Conservation (phyloP, 2,113 vertebrate species). For the Dipodomys stephensi region DNA sequence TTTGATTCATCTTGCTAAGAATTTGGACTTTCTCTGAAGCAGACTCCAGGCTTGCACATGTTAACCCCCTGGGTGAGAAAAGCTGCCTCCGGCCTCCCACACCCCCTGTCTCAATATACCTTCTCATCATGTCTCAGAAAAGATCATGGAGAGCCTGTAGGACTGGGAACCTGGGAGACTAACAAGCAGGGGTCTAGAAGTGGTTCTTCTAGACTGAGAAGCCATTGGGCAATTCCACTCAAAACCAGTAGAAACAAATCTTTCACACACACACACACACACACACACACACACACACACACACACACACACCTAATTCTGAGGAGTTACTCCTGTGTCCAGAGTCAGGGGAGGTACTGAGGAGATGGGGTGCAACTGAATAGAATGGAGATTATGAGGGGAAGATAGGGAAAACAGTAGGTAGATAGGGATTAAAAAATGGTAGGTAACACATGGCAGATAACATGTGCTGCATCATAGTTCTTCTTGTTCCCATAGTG, state of each 20-base stretch:
- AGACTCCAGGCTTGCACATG: background rate
- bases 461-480: no score
- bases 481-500: no score
- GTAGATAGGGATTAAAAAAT: background rate
- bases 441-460: no score
- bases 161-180: background rate
- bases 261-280: background rate
- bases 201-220: background rate
- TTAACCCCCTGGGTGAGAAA: background rate
- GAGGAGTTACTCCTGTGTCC: background rate
- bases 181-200: background rate
- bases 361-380: background rate
- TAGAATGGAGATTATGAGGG: background rate
- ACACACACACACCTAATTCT: background rate
- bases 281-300: no score
- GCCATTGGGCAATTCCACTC: background rate
- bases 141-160: background rate
- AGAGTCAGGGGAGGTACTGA: background rate
- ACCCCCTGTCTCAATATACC: background rate
- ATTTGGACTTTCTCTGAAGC: background rate
- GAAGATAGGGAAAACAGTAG: no score
- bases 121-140: background rate
- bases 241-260: background rate
- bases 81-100: background rate
- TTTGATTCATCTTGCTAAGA: background rate